These are phyloP conservation scores for Morus bassanus DNA, from an alignment of 2,797 vertebrate species.

Conservation along the genomic window DNA sequence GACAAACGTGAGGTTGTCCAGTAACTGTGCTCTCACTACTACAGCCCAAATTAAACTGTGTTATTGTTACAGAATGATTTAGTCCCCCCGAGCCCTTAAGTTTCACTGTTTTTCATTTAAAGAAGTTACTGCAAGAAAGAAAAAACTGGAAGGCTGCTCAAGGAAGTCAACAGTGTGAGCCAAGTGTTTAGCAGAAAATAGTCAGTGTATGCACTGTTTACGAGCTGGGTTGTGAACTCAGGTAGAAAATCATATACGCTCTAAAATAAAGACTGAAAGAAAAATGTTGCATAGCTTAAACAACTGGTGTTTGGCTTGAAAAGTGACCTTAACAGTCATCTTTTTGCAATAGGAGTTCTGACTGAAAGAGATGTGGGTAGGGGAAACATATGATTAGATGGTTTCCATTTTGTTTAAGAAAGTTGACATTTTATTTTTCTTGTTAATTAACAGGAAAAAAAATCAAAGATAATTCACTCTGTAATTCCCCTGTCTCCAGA, in stretches of 20 bases:
- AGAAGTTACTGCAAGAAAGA: neutral
- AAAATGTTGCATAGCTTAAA: neutral
- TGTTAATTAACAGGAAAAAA: neutral
- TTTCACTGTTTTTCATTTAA: slow-evolving; percentile 5
- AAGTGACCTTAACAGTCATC: neutral
- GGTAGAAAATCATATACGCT: neutral
- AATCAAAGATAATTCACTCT: neutral
- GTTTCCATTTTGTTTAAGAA: neutral
- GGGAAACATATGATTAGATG: neutral
- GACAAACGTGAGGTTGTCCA: slow-evolving; percentile 23
- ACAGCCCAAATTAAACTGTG: neutral
- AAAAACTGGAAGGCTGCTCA: neutral
- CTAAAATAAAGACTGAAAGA: neutral
- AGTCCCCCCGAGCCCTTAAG: neutral
- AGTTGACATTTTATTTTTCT: neutral
- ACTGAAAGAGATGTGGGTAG: neutral
- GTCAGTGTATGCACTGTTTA: neutral
- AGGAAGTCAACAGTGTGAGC: neutral
- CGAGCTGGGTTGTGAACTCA: neutral
- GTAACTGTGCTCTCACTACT: neutral
- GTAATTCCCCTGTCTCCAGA: neutral
- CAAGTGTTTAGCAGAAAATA: neutral
- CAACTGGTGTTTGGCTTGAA: neutral
- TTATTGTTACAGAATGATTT: slow-evolving; percentile 15
- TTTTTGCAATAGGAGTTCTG: neutral